These are phyloP conservation scores for Drosophila malerkotliana DNA, from an alignment of 1,140 invertebrate species.

Conservation along the genomic window DNA sequence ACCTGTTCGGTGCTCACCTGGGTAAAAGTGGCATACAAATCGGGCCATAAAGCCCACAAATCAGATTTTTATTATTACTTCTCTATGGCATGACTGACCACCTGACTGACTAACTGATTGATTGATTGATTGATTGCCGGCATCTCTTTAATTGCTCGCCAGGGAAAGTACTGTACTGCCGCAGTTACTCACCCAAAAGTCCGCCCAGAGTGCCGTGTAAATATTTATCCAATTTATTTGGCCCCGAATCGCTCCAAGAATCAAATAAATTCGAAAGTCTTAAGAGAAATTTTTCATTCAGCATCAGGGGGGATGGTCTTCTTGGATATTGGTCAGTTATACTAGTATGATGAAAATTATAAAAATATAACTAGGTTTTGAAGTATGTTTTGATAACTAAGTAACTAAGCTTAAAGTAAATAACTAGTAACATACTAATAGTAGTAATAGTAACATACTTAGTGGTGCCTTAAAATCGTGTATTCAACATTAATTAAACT, in stretches of 20 bases:
- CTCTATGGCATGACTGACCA: constrained; percentile 29
- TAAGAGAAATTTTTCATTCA: constrained; percentile 13
- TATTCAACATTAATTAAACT: no score
- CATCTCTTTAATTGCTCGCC: constrained; percentile 41
- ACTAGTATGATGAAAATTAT: no score
- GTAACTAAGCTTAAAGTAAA: no score
- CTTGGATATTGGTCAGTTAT: neutral
- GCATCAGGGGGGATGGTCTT: neutral
- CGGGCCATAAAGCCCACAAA: constrained; percentile 47
- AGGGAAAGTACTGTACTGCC: constrained; percentile 27
- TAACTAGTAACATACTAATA: no score
- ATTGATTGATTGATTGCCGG: constrained; percentile 54
- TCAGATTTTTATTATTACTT: constrained; percentile 46
- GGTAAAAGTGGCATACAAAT: constrained; percentile 71
- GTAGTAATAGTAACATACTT: no score
- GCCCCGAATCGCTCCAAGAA: constrained; percentile 12
- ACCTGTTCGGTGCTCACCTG: constrained; percentile 42
- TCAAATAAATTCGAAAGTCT: constrained; percentile 30
- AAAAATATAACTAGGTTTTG: no score
- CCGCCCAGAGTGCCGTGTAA: constrained; percentile 16
- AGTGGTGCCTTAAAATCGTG: no score
- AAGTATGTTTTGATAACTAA: no score
- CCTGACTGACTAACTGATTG: constrained; percentile 35
- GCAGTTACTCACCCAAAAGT: neutral
- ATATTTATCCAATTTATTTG: constrained; percentile 34